A percentile compares a stretch with the other conserved stretches of the same genome.
phyloP scores from a whole-genome alignment of 1,140 invertebrate species.

The Colletes gigas region DNA sequence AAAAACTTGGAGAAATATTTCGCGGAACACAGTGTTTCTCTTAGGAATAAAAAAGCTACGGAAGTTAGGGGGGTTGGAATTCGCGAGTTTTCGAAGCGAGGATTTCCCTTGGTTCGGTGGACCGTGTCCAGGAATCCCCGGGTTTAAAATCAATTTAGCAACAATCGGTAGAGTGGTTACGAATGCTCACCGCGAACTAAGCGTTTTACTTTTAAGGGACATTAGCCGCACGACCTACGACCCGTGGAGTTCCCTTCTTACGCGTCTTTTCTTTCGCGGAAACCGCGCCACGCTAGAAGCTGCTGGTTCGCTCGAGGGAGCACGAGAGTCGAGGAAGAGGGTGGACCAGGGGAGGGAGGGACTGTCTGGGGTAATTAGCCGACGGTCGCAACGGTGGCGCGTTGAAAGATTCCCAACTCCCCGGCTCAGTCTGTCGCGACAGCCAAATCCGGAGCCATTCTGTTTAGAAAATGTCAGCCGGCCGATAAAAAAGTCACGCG shows the following conservation, averaged over 20 bases:
- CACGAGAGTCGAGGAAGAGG: slow-evolving; percentile 47
- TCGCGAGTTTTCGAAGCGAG: neutral
- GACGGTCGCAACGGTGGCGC: slow-evolving; percentile 49
- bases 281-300: slow-evolving; percentile 43
- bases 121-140: neutral
- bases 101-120: neutral
- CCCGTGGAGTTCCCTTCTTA: slow-evolving; percentile 36
- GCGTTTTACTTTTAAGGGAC: slow-evolving; percentile 66
- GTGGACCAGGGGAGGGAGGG: slow-evolving; percentile 27
- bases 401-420: slow-evolving; percentile 69
- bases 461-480: slow-evolving; percentile 81
- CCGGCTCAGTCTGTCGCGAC: slow-evolving; percentile 52
- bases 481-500: slow-evolving; percentile 81
- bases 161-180: slow-evolving; percentile 46
- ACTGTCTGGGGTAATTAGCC: slow-evolving; percentile 74
- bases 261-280: slow-evolving; percentile 57
- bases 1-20: no score
- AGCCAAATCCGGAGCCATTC: slow-evolving; percentile 54
- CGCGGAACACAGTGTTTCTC: no score
- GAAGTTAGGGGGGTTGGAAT: neutral
- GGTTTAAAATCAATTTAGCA: slow-evolving; percentile 62
- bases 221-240: slow-evolving; percentile 61
- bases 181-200: slow-evolving; percentile 50
- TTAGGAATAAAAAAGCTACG: neutral
- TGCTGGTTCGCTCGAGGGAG: slow-evolving; percentile 42